Evolutionary conservation across 2,797 vertebrate species (phyloP).

Genomic region (Echeneis naucrates): DNA sequence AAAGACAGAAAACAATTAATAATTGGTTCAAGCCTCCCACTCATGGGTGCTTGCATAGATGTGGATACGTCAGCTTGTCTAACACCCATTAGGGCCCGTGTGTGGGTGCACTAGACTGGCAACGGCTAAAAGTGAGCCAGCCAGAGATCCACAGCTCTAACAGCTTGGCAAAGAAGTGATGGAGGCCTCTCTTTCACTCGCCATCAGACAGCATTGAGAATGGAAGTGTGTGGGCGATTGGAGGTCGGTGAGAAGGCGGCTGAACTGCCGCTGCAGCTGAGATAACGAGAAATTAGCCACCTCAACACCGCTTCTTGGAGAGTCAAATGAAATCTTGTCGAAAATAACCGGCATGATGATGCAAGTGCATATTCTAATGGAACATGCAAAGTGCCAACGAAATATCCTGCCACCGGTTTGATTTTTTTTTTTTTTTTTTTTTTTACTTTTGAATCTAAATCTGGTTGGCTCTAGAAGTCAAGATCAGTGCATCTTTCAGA

Average conservation of each 20-base stretch:
- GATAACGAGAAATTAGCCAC: slow-evolving; percentile 64
- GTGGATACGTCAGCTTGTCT: slow-evolving; percentile 34
- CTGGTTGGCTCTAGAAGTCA: background rate
- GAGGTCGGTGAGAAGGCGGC: slow-evolving; percentile 41
- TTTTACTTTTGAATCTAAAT: too few relatives aligned
- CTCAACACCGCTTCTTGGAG: slow-evolving; percentile 25
- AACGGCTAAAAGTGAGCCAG: slow-evolving; percentile 49
- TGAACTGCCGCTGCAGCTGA: slow-evolving; percentile 41
- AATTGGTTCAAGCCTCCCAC: slow-evolving; percentile 39
- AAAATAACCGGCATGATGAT: background rate
- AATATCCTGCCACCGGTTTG: background rate
- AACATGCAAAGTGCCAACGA: slow-evolving; percentile 2
- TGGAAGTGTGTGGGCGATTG: slow-evolving; percentile 62
- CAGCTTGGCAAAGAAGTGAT: slow-evolving; percentile 68
- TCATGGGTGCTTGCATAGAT: slow-evolving; percentile 31
- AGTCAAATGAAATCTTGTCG: slow-evolving; percentile 32
- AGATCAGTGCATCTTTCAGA: background rate
- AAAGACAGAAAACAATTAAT: slow-evolving; percentile 54
- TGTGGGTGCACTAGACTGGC: slow-evolving; percentile 58
- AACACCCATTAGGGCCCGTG: slow-evolving; percentile 27
- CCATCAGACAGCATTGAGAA: slow-evolving; percentile 54
- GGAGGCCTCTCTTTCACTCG: slow-evolving; percentile 48
- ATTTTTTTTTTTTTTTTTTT: too few relatives aligned
- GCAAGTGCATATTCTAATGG: slow-evolving; percentile 4
- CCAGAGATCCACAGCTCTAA: slow-evolving; percentile 50